Evolutionary conservation across 2,888 invertebrate species (phyloP).

Genomic region (Mimachlamys varia): DNA sequence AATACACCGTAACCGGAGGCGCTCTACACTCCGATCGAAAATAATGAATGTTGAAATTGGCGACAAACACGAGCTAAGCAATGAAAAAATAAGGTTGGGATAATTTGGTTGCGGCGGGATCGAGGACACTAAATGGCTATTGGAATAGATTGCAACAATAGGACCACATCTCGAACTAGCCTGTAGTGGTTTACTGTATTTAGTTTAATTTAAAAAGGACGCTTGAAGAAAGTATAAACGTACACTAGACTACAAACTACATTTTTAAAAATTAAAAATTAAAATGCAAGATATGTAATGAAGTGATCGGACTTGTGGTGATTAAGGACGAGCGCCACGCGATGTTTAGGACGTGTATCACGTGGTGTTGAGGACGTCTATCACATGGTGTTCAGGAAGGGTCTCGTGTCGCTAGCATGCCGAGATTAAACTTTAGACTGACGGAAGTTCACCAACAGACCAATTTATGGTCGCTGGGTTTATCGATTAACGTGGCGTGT

Average conservation of each 20-base stretch:
- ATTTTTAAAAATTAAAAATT: too few relatives aligned
- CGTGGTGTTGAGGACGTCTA: not conserved
- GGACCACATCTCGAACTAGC: not conserved
- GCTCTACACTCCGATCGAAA: conserved; percentile 21
- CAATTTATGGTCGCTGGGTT: not conserved
- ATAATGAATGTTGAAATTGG: conserved; percentile 31
- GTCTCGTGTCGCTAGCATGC: not conserved
- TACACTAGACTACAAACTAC: not conserved
- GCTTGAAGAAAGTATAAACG: not conserved
- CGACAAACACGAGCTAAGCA: conserved; percentile 15
- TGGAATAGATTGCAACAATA: not conserved
- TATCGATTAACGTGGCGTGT: conserved; percentile 5
- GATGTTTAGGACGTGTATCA: not conserved
- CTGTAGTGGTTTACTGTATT: not conserved
- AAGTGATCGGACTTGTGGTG: not conserved
- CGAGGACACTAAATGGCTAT: not conserved
- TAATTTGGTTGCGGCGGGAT: not conserved
- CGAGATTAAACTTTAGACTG: not conserved
- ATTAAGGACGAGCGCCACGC: not conserved
- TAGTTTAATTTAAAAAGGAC: not conserved
- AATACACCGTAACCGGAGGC: conserved; percentile 15
- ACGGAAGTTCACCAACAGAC: too few relatives aligned
- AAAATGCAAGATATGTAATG: too few relatives aligned
- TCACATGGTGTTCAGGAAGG: not conserved
- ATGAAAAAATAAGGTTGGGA: not conserved